phyloP scores from a whole-genome alignment of 2,888 invertebrate genomes.

The Schrankia costaestrigalis region DNA sequence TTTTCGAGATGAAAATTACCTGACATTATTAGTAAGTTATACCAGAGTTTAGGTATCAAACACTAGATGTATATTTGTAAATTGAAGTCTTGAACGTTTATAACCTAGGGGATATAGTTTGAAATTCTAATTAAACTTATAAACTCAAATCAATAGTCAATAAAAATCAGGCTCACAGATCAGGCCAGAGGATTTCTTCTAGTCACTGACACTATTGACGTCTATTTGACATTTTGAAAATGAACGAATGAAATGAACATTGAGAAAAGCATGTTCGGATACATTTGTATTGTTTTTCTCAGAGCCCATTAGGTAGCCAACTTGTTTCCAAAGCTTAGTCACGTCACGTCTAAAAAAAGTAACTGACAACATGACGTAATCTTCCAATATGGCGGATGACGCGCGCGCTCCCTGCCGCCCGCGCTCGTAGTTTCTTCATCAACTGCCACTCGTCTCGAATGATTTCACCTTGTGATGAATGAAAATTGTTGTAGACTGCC shows the following conservation, averaged over 20 bases:
- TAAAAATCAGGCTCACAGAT: too few relatives aligned
- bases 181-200: too few relatives aligned
- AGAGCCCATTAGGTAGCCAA: too few relatives aligned
- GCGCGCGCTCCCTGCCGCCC: slow-evolving; percentile 64
- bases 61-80: too few relatives aligned
- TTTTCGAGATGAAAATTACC: slow-evolving; percentile 30
- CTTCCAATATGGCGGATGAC: slow-evolving; percentile 77
- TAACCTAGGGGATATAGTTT: too few relatives aligned
- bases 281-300: too few relatives aligned
- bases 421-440: slow-evolving; percentile 58
- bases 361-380: slow-evolving; percentile 65
- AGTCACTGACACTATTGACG: background rate
- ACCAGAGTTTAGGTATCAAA: too few relatives aligned
- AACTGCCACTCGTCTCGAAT: slow-evolving; percentile 65
- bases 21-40: slow-evolving; percentile 37
- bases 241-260: slow-evolving; percentile 9
- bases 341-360: slow-evolving; percentile 23
- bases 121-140: too few relatives aligned
- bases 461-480: slow-evolving; percentile 73
- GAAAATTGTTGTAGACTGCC: slow-evolving; percentile 64
- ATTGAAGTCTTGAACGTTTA: too few relatives aligned
- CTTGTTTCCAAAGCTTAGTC: slow-evolving; percentile 25
- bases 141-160: too few relatives aligned
- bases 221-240: slow-evolving; percentile 3
- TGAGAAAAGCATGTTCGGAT: slow-evolving; percentile 20